Base-by-base conservation (phyloP, 2,113 vertebrate species). In the Daboia siamensis region DNA sequence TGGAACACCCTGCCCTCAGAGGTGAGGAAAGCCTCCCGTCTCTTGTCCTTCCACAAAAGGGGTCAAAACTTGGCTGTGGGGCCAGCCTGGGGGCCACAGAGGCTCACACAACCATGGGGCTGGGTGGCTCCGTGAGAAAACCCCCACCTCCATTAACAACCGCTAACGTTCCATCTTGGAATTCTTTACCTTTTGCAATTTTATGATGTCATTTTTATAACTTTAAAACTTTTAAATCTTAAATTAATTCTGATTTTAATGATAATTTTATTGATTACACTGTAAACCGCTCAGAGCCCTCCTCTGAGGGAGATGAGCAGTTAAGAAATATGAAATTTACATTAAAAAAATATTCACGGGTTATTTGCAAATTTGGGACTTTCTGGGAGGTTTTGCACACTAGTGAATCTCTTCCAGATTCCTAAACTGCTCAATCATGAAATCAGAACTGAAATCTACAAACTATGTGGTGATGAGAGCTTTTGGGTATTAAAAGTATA, bases 391-490 rank as follows among this genome's bases (percentile, higher is more conserved):
- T 74, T 0, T 61, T 44, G 95, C 91, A 0, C 98, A 97, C 95
- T 95, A 94, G 94, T 94, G 97, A 92, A 97, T 96, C 74, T 97
- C 98, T 74, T 98, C 97, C 88, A 95, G 96, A 88, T 98, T 98
- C 94, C 98, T 98, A 98, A 98, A 97, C 95, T 98, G 94, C 97
- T 99, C 97, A 98, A 97, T 88, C 98, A 98, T 0, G 97, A 98
- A 94, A 98, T 98, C 33, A 97, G 89, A 97, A 98, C 97, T 96
- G 97, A 93, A 97, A 97, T 94, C 97, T 99, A 89, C 97, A 97
- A 92, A 97, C 97, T 91, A 94, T 97, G 1, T 59, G 96, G 52
- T 97, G 98, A 94, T 69, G 64, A 33, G 29, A 69, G 64, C 64
- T 69, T 69, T 69, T n/a, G 29, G 29, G 13, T 33, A 69, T 33